These are phyloP conservation scores for Stegodyphus dumicola DNA, from an alignment of 1,140 invertebrate genomes.

Conservation along the genomic window DNA sequence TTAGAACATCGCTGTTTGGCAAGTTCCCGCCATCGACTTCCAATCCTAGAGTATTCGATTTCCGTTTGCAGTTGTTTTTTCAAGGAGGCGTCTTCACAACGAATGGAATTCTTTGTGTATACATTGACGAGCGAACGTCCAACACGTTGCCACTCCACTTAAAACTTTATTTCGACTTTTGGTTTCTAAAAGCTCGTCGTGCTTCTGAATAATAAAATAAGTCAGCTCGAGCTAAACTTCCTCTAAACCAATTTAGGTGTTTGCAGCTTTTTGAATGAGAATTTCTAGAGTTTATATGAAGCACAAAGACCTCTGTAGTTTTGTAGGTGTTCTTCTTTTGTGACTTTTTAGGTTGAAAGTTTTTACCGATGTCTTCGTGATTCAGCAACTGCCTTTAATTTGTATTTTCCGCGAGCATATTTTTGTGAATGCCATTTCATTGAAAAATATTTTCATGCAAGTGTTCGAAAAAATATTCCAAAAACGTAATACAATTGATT, in stretches of 20 bases:
- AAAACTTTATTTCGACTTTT: constrained; percentile 51
- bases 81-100: too few species aligned
- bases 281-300: constrained; percentile 34
- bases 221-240: constrained; percentile 15
- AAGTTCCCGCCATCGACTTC: constrained; percentile 38
- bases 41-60: constrained; percentile 46
- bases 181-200: constrained; percentile 2
- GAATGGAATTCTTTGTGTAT: constrained; percentile 10
- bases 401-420: too few species aligned
- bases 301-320: constrained; percentile 10
- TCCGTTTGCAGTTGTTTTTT: constrained; percentile 29
- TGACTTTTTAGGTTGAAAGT: too few species aligned
- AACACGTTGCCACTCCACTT: not conserved
- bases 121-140: constrained; percentile 13
- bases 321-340: too few species aligned
- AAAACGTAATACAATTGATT: too few species aligned
- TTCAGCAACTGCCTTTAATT: too few species aligned
- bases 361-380: too few species aligned
- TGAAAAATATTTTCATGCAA: too few species aligned
- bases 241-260: constrained; percentile 39
- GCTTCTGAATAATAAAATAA: constrained; percentile 40
- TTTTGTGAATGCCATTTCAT: too few species aligned
- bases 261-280: constrained; percentile 32
- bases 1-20: too few species aligned
- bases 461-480: too few species aligned